Conservation (phyloP, 2,797 vertebrate genomes). For the Poecilia wingei region DNA sequence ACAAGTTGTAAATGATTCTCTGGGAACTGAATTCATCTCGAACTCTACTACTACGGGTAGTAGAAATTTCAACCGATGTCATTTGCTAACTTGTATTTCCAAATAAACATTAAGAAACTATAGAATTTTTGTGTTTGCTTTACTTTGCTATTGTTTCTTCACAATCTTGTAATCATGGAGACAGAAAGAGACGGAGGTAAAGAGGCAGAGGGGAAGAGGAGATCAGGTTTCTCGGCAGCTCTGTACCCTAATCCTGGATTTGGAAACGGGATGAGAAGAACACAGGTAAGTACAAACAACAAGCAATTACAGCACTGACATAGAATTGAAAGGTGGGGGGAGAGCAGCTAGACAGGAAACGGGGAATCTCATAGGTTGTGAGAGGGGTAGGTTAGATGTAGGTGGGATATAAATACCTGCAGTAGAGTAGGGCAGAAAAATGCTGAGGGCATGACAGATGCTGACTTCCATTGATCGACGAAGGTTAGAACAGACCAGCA, state of each 20-base stretch:
- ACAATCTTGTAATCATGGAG: constrained; percentile 54
- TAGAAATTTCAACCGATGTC: neutral
- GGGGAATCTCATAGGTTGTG: constrained; percentile 54
- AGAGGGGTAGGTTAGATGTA: constrained; percentile 74
- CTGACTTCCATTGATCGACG: constrained; percentile 18
- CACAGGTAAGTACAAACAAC: constrained; percentile 66
- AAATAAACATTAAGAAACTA: neutral
- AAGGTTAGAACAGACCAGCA: constrained; percentile 20
- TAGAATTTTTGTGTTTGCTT: constrained; percentile 10
- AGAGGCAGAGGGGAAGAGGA: constrained; percentile 33
- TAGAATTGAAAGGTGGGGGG: constrained; percentile 61
- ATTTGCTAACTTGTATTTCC: neutral
- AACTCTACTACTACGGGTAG: no score
- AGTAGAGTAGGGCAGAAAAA: constrained; percentile 82
- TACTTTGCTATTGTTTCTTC: constrained; percentile 21
- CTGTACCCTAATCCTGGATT: constrained; percentile 79
- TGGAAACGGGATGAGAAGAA: constrained; percentile 68
- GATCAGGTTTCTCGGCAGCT: constrained; percentile 73
- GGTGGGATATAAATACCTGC: constrained; percentile 95
- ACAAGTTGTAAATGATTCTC: neutral
- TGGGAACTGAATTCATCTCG: neutral
- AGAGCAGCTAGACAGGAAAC: constrained; percentile 45
- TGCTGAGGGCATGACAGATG: constrained; percentile 63
- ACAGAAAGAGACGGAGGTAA: constrained; percentile 31
- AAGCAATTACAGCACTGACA: constrained; percentile 67